Conservation (phyloP, 2,797 vertebrate species). For the Amphiprion clarkii region DNA sequence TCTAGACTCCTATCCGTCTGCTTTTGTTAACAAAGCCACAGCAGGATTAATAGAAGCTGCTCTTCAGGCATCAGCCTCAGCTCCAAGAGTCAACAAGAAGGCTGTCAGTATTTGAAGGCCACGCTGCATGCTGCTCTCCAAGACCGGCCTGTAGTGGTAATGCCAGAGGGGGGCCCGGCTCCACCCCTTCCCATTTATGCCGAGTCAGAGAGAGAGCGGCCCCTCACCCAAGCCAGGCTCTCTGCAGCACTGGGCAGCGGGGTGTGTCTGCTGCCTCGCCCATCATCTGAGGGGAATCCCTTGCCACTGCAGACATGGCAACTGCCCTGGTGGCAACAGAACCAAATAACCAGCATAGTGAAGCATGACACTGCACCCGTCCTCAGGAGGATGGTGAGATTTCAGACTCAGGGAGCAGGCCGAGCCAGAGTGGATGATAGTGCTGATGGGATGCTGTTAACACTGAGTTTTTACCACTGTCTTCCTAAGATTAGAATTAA, state of each 20-base stretch:
- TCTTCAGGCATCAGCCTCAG: background rate
- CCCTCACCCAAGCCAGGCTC: slow-evolving; percentile 70
- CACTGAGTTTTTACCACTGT: slow-evolving; percentile 8
- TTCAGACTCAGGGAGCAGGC: slow-evolving; percentile 6
- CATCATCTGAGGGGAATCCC: slow-evolving; percentile 79
- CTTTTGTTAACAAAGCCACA: background rate
- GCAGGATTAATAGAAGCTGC: background rate
- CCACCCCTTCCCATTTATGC: slow-evolving; percentile 78
- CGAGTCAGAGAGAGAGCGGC: slow-evolving; percentile 76
- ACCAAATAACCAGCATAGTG: slow-evolving; percentile 41
- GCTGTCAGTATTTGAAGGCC: slow-evolving; percentile 49
- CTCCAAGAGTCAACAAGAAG: slow-evolving; percentile 52
- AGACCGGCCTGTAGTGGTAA: slow-evolving; percentile 49
- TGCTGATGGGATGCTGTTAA: slow-evolving; percentile 1
- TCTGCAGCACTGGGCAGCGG: slow-evolving; percentile 80
- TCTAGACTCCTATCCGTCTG: background rate
- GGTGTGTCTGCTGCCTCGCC: slow-evolving; percentile 84
- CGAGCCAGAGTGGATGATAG: background rate
- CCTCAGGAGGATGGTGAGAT: slow-evolving; percentile 19
- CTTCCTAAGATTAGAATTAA: background rate
- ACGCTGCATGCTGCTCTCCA: slow-evolving; percentile 35
- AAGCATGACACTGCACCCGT: slow-evolving; percentile 10
- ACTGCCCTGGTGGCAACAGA: slow-evolving; percentile 56
- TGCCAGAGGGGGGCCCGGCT: slow-evolving; percentile 50
- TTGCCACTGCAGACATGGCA: slow-evolving; percentile 77